Base-by-base conservation (phyloP, 2,113 vertebrate species). In the Lichenostomus cassidix region DNA sequence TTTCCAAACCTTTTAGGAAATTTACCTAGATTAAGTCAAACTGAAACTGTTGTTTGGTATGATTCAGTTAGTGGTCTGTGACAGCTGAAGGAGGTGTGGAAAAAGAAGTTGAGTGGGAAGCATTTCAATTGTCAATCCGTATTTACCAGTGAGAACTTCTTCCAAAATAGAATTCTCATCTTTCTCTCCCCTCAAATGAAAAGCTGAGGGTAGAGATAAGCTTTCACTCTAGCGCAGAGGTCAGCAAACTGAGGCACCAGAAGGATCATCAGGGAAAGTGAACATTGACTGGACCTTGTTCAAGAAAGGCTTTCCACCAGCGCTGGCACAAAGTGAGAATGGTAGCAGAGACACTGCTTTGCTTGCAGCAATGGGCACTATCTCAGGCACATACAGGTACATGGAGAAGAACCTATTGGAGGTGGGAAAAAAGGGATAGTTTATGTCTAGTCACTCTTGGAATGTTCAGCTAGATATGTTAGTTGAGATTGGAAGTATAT, bases 141-240 rank as follows among this genome's bases (percentile, higher is more conserved):
- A 73, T 79, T 76, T 75, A 55, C 55, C 46, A 58, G 52, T n/a
- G 35, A 56, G n/a, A 80, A 33, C 25, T 16, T 75, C 58, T 84
- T 88, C 68, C 56, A 83, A 81, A 92, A 78, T 35, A 52, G 35
- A 95, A 69, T 35, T 85, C 27, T 73, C 50, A 33, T 59, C 68
- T 90, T 90, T 88, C 33, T 35, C 44, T 87, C 33, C 35, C 15
- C 63, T 90, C 82, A 65, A 75, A 44, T 88, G 37, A 73, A 92
- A 90, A 93, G 56, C 68, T 90, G 90, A 86, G 88, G 76, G 35
- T 75, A 46, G 67, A 80, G 68, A 73, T 93, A 74, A 88, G 44
- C 68, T 89, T 90, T 85, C 42, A 8, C 21, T 59, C 47, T 35
- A 20, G 15, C 6, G 0, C 74, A 70, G 77, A 83, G 31, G 64